Conservation (phyloP, 64 coral and sea anemone genomes). For the Anthopleura sola region DNA sequence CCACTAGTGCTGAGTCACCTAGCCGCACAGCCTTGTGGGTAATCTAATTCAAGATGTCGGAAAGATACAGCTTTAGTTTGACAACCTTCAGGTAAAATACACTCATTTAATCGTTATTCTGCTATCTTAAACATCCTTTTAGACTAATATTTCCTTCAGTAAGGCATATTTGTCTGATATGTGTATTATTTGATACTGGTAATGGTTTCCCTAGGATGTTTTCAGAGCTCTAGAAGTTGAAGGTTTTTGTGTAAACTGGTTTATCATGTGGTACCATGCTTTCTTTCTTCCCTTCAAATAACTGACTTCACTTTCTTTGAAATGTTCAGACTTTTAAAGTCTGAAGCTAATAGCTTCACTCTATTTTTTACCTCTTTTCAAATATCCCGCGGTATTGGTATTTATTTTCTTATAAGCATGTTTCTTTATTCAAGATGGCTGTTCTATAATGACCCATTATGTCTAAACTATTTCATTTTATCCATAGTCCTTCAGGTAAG, state of each 20-base stretch:
- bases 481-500: slow-evolving; percentile 87
- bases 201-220: background rate
- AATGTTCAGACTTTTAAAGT: background rate
- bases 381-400: too few species aligned
- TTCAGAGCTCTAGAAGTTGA: background rate
- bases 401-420: too few species aligned
- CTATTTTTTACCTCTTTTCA: too few species aligned
- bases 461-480: background rate
- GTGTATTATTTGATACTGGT: background rate
- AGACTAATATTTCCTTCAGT: background rate
- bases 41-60: slow-evolving; percentile 83
- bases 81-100: slow-evolving; percentile 96
- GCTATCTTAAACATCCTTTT: background rate
- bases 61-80: slow-evolving; percentile 99
- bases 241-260: background rate
- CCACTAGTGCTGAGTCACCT: slow-evolving; percentile 60
- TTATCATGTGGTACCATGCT: background rate
- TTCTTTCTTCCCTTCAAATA: background rate
- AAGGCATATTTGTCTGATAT: background rate
- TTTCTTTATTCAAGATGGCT: too few species aligned
- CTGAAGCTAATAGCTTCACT: too few species aligned
- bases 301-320: background rate
- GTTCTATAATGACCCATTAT: too few species aligned
- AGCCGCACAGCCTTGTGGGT: slow-evolving; percentile 57
- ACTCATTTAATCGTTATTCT: background rate